A percentile compares a stretch with the other conserved stretches of the same genome.
phyloP scores from a whole-genome alignment of 1,140 invertebrate species.

The Hylaeus anthracinus region DNA sequence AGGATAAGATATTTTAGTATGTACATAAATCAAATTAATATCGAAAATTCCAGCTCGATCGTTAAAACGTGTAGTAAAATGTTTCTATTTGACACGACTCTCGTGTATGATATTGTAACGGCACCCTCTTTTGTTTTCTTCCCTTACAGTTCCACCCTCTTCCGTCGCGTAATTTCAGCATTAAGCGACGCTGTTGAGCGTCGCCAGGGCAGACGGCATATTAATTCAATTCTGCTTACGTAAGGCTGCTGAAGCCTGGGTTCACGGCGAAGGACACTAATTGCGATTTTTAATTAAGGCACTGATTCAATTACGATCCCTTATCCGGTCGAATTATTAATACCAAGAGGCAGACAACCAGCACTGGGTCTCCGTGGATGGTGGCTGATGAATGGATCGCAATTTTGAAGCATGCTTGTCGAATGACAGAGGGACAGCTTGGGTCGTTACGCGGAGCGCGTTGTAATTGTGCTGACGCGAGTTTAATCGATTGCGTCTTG shows the following conservation, averaged over 20 bases:
- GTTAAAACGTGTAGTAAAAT: no score
- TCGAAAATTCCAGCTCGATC: no score
- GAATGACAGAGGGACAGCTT: slow-evolving; percentile 14
- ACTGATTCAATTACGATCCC: slow-evolving; percentile 62
- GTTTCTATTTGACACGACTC: no score
- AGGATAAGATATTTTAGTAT: no score
- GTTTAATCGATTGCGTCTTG: slow-evolving; percentile 44
- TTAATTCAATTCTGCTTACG: slow-evolving; percentile 69
- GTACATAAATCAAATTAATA: no score
- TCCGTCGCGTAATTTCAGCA: slow-evolving; percentile 59
- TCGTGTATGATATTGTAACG: no score
- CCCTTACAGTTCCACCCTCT: background rate
- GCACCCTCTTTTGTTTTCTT: slow-evolving; percentile 12
- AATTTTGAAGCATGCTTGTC: slow-evolving; percentile 50
- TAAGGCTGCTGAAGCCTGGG: slow-evolving; percentile 40
- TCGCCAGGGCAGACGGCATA: slow-evolving; percentile 56
- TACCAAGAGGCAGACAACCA: slow-evolving; percentile 12
- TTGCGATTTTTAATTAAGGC: slow-evolving; percentile 73
- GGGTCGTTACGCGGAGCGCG: slow-evolving; percentile 14
- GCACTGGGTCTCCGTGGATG: slow-evolving; percentile 21
- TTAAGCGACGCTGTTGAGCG: slow-evolving; percentile 61
- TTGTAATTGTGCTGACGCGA: slow-evolving; percentile 33
- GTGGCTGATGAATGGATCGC: slow-evolving; percentile 57
- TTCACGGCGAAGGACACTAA: slow-evolving; percentile 61
- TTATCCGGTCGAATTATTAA: slow-evolving; percentile 67